Conservation (phyloP, 2,797 vertebrate species). For the Neostethus bicornis region DNA sequence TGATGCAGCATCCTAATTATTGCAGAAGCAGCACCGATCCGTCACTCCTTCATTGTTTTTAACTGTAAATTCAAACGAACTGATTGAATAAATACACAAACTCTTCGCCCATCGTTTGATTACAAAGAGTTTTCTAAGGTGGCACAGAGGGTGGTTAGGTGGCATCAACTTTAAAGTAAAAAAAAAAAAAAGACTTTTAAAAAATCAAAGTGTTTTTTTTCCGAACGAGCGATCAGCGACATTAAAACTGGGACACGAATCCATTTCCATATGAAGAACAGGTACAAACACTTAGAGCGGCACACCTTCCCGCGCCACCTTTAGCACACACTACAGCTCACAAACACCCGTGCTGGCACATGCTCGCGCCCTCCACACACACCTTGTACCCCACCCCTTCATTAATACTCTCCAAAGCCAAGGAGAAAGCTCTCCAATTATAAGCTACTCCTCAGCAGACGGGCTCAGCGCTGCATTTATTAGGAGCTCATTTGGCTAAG, state of each 20-base stretch:
- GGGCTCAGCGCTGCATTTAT: constrained; percentile 78
- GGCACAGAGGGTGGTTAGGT: no score
- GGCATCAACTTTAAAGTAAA: constrained; percentile 11
- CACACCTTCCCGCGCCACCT: constrained; percentile 41
- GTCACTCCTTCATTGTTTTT: no score
- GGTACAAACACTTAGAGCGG: constrained; percentile 24
- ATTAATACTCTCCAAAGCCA: constrained; percentile 77
- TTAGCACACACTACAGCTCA: constrained; percentile 53
- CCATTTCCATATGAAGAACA: constrained; percentile 70
- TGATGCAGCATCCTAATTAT: no score
- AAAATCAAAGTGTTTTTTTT: constrained; percentile 41
- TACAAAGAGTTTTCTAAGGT: no score
- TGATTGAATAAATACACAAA: no score
- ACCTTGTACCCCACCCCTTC: constrained; percentile 68
- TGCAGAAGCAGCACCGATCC: no score
- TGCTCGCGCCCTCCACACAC: constrained; percentile 44
- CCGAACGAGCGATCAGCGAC: constrained; percentile 43
- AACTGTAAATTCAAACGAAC: no score
- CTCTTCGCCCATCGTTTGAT: no score
- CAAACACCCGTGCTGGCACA: constrained; percentile 35
- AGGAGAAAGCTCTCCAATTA: constrained; percentile 80
- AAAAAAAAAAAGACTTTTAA: constrained; percentile 52
- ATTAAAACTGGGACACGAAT: constrained; percentile 54
- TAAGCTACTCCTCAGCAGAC: constrained; percentile 66
- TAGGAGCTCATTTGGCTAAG: constrained; percentile 84